Evolutionary conservation across 1,140 invertebrate genomes (phyloP).

Genomic region (Drosophila baimaii): DNA sequence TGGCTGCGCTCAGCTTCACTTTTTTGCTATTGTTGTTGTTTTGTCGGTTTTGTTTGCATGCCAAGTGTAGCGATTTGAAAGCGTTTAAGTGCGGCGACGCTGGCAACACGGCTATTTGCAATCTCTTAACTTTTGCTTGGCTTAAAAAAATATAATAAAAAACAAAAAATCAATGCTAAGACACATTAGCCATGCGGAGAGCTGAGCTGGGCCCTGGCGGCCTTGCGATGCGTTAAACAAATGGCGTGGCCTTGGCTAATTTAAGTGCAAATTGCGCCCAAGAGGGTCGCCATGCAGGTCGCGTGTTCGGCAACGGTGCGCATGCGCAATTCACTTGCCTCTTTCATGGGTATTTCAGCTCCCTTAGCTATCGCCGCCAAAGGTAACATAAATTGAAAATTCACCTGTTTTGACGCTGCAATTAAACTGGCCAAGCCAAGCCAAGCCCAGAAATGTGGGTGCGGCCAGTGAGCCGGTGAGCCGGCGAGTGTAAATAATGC

Average conservation of each 20-base stretch:
- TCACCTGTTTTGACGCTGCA: slow-evolving; percentile 61
- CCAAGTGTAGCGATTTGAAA: slow-evolving; percentile 44
- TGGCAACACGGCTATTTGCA: slow-evolving; percentile 30
- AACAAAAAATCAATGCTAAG: slow-evolving; percentile 63
- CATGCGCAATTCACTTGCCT: slow-evolving; percentile 32
- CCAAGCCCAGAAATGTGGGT: slow-evolving; percentile 40
- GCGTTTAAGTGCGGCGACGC: slow-evolving; percentile 18
- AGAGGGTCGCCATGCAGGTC: slow-evolving; percentile 59
- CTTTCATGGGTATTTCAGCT: slow-evolving; percentile 4
- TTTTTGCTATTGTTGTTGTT: background rate
- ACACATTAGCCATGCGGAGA: slow-evolving; percentile 51
- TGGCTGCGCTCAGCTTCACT: slow-evolving; percentile 29
- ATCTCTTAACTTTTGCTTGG: slow-evolving; percentile 9
- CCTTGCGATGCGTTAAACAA: slow-evolving; percentile 58
- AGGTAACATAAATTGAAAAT: slow-evolving; percentile 37
- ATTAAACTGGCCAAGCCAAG: slow-evolving; percentile 54
- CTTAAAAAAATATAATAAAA: slow-evolving; percentile 4
- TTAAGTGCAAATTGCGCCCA: slow-evolving; percentile 71
- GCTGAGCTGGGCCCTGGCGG: background rate
- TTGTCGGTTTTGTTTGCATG: slow-evolving; percentile 16
- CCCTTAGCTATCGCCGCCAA: background rate
- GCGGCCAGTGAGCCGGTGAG: slow-evolving; percentile 5
- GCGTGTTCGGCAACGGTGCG: slow-evolving; percentile 53
- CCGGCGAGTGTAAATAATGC: slow-evolving; percentile 48
- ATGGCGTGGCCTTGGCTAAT: slow-evolving; percentile 64